phyloP scores from a whole-genome alignment of 1,140 invertebrate genomes.

The Galendromus occidentalis region DNA sequence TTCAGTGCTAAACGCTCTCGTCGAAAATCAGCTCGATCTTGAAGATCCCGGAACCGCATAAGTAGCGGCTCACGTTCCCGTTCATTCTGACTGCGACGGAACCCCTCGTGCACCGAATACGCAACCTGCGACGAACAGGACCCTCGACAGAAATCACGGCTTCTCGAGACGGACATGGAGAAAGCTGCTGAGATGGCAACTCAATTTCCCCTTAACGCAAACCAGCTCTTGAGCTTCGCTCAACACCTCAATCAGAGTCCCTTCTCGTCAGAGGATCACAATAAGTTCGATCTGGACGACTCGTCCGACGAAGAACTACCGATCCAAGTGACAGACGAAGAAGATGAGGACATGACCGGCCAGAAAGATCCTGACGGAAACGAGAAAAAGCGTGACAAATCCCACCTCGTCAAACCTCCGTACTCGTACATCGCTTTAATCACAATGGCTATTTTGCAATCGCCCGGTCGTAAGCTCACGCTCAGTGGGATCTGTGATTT shows the following conservation, averaged over 20 bases:
- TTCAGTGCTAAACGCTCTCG: no score
- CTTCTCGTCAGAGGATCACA: background rate
- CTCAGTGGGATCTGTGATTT: conserved; percentile 96
- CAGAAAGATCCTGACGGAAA: conserved; percentile 16
- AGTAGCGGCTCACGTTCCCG: no score
- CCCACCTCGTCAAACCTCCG: conserved; percentile 63
- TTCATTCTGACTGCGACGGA: no score
- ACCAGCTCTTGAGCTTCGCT: background rate
- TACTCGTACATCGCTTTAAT: conserved; percentile 96
- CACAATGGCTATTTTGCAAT: conserved; percentile 91
- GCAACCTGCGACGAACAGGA: no score
- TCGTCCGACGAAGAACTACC: background rate
- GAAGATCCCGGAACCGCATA: no score
- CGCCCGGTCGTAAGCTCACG: conserved; percentile 87
- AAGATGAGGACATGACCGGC: conserved; percentile 6
- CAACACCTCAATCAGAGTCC: background rate
- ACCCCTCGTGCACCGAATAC: no score
- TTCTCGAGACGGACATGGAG: background rate
- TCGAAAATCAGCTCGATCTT: no score
- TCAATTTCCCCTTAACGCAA: background rate
- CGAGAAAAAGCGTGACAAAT: conserved; percentile 20
- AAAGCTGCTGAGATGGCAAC: background rate
- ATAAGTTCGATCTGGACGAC: conserved; percentile 1
- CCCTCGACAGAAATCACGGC: no score
- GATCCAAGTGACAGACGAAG: conserved; percentile 15